Evolutionary conservation across 2,797 vertebrate genomes (phyloP).

Genomic region (Thalassophryne amazonica): DNA sequence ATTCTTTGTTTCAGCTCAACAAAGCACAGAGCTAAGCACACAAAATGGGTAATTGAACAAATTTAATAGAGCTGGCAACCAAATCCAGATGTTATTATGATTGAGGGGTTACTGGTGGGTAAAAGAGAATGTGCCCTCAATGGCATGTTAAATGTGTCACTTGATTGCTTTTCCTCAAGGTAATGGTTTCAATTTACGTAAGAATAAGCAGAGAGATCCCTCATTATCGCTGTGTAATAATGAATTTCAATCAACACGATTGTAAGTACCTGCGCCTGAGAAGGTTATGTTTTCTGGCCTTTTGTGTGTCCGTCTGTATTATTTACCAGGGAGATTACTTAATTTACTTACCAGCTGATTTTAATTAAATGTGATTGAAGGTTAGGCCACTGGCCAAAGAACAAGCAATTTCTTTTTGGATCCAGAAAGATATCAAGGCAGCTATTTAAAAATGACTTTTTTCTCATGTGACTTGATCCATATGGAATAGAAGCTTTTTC

Average conservation of each 20-base stretch:
- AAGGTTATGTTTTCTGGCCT: not conserved
- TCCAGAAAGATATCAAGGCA: not conserved
- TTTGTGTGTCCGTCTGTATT: not conserved
- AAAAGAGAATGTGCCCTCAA: conserved; percentile 38
- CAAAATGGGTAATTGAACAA: conserved; percentile 47
- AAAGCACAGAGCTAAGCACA: conserved; percentile 17
- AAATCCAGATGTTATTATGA: conserved; percentile 52
- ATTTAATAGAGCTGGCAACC: conserved; percentile 33
- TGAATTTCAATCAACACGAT: conserved; percentile 10
- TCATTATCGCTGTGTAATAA: conserved; percentile 30
- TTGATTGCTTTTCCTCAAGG: conserved; percentile 52
- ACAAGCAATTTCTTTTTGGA: not conserved
- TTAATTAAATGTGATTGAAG: not conserved
- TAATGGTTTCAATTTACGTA: conserved; percentile 46
- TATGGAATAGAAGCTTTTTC: too few species aligned
- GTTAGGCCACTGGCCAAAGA: not conserved
- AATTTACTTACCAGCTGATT: too few species aligned
- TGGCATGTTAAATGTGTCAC: conserved; percentile 42
- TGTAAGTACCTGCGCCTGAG: not conserved
- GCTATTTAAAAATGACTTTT: too few species aligned
- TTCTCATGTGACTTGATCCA: too few species aligned
- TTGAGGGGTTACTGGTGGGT: conserved; percentile 42
- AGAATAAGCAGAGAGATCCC: conserved; percentile 17
- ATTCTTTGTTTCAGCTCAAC: conserved; percentile 14
- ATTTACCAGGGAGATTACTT: not conserved